Evolutionary conservation across 53 echinoderm and acorn worm genomes (phyloP).

Genomic region (Antedon mediterranea): DNA sequence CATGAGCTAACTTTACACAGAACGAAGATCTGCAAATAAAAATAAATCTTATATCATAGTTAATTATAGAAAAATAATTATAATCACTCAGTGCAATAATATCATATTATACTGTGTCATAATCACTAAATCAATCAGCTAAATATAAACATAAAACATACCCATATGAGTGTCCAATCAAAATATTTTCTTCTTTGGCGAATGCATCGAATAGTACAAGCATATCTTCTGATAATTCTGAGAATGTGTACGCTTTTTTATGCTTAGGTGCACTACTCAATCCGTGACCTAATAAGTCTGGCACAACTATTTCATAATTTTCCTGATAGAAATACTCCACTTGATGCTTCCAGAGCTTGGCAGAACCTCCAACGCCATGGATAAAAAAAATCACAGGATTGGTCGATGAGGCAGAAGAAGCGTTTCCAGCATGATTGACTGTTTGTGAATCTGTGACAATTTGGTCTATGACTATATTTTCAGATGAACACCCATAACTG

Average conservation of each 20-base stretch:
- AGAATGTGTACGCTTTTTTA: conserved; percentile 55
- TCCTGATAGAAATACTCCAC: conserved; percentile 43
- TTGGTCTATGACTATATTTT: neutral
- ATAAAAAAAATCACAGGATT: conserved; percentile 56
- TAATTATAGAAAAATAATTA: too few species aligned
- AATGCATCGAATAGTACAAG: conserved; percentile 72
- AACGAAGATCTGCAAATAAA: conserved; percentile 48
- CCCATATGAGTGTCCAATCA: conserved; percentile 97
- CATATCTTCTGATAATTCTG: conserved; percentile 52
- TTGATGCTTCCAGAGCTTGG: conserved; percentile 69
- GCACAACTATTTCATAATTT: conserved; percentile 73
- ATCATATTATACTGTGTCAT: too few species aligned
- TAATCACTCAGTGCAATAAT: too few species aligned
- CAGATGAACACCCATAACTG: neutral
- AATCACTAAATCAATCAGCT: too few species aligned
- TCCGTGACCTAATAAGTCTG: conserved; percentile 85
- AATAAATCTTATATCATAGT: too few species aligned
- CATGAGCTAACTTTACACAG: conserved; percentile 55
- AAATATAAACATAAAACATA: conserved; percentile 15
- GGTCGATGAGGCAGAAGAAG: neutral
- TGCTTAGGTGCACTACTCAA: conserved; percentile 68
- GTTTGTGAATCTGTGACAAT: neutral
- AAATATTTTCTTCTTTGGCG: conserved; percentile 65
- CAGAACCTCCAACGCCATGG: conserved; percentile 83
- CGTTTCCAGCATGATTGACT: neutral